phyloP scores from a whole-genome alignment of 2,113 vertebrate genomes.

The Octodon degus region DNA sequence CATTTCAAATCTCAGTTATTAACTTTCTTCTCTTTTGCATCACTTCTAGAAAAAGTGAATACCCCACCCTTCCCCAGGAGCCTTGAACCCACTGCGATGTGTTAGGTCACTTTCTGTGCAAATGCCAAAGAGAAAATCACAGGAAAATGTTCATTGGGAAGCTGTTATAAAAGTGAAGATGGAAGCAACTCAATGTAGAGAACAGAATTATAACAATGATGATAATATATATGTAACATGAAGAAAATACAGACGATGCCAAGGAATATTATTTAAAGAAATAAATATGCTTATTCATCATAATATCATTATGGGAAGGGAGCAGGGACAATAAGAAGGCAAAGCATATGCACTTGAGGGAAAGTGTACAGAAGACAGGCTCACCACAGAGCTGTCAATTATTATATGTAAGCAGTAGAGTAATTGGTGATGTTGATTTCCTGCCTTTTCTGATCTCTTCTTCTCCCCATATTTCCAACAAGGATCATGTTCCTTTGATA shows the following conservation, averaged over 20 bases:
- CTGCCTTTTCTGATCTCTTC: background rate
- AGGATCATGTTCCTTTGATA: background rate
- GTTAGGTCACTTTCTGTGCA: background rate
- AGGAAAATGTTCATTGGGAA: background rate
- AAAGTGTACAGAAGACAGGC: background rate
- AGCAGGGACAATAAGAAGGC: background rate
- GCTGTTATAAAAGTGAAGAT: background rate
- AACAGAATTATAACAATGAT: background rate
- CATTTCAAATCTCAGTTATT: background rate
- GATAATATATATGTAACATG: background rate
- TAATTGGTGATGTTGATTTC: background rate
- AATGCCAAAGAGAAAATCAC: background rate
- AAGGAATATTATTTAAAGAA: background rate
- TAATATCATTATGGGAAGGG: background rate
- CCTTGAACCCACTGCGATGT: background rate
- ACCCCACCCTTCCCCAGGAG: background rate
- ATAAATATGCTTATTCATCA: background rate
- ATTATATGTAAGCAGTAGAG: background rate
- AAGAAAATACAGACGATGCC: background rate
- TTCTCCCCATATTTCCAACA: background rate
- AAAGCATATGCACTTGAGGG: background rate
- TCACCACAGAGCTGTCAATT: too few species aligned
- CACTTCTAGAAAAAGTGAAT: background rate
- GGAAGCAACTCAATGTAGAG: background rate
- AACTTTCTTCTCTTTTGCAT: background rate